phyloP scores from a whole-genome alignment of 2,797 vertebrate species.

The Trematomus bernacchii region DNA sequence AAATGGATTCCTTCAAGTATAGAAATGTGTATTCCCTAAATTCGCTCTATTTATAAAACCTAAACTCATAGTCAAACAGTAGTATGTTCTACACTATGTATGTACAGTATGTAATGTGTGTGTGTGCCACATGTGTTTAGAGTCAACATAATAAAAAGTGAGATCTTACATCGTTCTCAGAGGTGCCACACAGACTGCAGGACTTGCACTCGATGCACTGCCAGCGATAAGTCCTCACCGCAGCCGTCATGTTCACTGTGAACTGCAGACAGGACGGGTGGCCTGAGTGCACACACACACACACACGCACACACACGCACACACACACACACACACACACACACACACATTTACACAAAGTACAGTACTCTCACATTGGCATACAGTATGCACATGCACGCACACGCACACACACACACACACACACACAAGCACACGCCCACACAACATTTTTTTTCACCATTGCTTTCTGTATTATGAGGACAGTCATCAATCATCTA shows the following conservation, averaged over 20 bases:
- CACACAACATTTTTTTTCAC: conserved; percentile 55
- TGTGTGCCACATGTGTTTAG: conserved; percentile 58
- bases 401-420: conserved; percentile 26
- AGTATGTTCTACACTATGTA: neutral
- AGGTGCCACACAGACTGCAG: conserved; percentile 96
- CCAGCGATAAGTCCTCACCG: conserved; percentile 96
- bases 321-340: too few relatives aligned
- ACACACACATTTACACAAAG: too few relatives aligned
- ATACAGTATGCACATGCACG: too few relatives aligned
- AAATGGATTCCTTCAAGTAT: neutral
- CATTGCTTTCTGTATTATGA: conserved; percentile 53
- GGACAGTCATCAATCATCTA: conserved; percentile 47
- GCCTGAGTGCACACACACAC: conserved; percentile 83
- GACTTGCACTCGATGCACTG: conserved; percentile 98
- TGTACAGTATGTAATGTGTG: conserved; percentile 21
- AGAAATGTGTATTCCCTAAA: conserved; percentile 1
- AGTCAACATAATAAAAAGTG: conserved; percentile 50
- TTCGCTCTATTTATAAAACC: neutral
- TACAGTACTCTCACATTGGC: too few relatives aligned
- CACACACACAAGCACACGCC: conserved; percentile 16
- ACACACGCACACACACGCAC: conserved; percentile 44
- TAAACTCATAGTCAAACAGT: neutral
- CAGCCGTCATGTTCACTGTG: conserved; percentile 96
- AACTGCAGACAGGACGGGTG: conserved; percentile 97
- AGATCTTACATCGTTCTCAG: conserved; percentile 93